phyloP scores from a whole-genome alignment of 1,140 invertebrate genomes.

The Aphaenogaster rudis region DNA sequence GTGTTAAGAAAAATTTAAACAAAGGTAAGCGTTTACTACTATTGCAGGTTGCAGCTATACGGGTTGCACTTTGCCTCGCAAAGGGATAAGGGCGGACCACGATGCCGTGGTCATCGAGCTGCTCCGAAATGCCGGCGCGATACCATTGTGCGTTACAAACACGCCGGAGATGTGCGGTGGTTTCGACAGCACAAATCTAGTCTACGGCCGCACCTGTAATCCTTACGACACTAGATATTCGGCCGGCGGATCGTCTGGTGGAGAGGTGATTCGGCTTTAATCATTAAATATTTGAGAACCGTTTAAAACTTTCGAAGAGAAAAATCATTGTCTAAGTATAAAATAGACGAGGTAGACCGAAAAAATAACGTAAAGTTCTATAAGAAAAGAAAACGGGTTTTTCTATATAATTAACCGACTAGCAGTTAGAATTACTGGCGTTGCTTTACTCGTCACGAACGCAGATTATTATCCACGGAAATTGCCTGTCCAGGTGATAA shows the following conservation, averaged over 20 bases:
- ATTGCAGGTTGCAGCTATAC: slow-evolving; percentile 89
- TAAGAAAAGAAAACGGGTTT: background rate
- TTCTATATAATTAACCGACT: background rate
- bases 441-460: background rate
- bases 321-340: background rate
- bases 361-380: background rate
- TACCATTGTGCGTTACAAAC: slow-evolving; percentile 93
- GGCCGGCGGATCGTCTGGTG: slow-evolving; percentile 92
- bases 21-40: background rate
- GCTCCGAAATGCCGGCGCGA: slow-evolving; percentile 91
- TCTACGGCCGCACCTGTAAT: slow-evolving; percentile 92
- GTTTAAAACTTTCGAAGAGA: background rate
- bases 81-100: slow-evolving; percentile 87
- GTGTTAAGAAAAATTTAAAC: background rate
- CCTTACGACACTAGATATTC: slow-evolving; percentile 91
- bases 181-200: slow-evolving; percentile 90
- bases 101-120: slow-evolving; percentile 89
- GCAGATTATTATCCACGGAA: background rate
- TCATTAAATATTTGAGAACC: slow-evolving; percentile 5
- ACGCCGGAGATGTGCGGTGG: slow-evolving; percentile 93
- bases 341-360: background rate
- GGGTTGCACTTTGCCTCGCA: slow-evolving; percentile 89
- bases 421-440: background rate
- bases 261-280: slow-evolving; percentile 88
- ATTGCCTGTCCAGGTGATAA: background rate